Conservation (phyloP, 2,888 invertebrate species). For the Lydus trimaculatus region DNA sequence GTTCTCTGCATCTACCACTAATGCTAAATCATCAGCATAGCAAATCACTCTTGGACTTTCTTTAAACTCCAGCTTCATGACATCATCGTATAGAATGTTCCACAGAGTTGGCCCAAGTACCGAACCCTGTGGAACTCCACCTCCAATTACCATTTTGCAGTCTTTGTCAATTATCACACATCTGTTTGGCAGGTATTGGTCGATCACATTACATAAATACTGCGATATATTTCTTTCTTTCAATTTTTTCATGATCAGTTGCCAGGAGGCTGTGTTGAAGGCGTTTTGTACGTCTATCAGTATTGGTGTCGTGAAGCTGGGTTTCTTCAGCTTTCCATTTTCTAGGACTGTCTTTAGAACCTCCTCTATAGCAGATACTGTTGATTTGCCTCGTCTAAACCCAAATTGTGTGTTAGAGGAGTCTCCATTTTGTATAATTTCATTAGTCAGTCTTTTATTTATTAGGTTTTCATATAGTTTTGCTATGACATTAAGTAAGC, state of each 20-base stretch:
- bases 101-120: background rate
- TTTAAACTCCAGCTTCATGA: background rate
- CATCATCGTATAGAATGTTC: background rate
- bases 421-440: too few relatives aligned
- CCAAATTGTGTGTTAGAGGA: too few relatives aligned
- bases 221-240: too few relatives aligned
- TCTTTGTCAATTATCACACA: background rate
- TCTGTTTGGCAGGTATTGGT: background rate
- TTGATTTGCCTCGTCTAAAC: too few relatives aligned
- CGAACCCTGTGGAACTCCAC: background rate
- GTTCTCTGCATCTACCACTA: background rate
- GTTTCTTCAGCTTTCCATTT: too few relatives aligned
- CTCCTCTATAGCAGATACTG: too few relatives aligned
- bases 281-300: conserved; percentile 18
- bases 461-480: too few relatives aligned
- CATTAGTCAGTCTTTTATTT: too few relatives aligned
- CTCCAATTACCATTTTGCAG: background rate
- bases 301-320: background rate
- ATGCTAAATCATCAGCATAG: background rate
- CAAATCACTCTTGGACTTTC: background rate
- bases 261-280: conserved; percentile 8
- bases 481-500: too few relatives aligned
- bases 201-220: background rate
- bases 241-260: background rate
- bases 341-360: too few relatives aligned